Evolutionary conservation across 1,140 invertebrate species (phyloP).

Genomic region (Lysiphlebus fabarum): DNA sequence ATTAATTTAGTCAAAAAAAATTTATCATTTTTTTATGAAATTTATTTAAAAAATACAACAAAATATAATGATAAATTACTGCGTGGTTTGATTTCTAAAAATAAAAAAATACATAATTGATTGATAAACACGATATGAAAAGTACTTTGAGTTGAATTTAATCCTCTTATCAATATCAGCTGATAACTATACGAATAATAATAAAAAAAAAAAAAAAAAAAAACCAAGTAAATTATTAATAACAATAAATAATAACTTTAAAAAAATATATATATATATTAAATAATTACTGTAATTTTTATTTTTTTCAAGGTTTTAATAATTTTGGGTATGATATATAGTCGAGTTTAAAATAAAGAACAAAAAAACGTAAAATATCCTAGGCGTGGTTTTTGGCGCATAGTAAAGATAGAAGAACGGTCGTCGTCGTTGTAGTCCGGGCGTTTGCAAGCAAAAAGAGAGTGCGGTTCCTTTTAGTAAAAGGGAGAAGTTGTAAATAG

Average conservation of each 20-base stretch:
- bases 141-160: slow-evolving; percentile 2
- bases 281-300: no score
- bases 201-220: no score
- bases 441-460: slow-evolving; percentile 1
- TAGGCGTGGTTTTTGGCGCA: slow-evolving; percentile 1
- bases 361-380: not conserved
- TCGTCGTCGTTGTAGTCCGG: slow-evolving; percentile 10
- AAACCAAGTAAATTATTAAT: no score
- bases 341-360: not conserved
- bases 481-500: slow-evolving; percentile 3
- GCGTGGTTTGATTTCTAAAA: slow-evolving; percentile 12
- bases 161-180: slow-evolving; percentile 9
- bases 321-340: no score
- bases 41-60: slow-evolving; percentile 4
- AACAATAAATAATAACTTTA: no score
- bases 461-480: slow-evolving; percentile 12
- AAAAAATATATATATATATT: no score
- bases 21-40: not conserved
- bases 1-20: not conserved
- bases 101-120: slow-evolving; percentile 5
- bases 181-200: no score
- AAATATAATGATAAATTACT: slow-evolving; percentile 5
- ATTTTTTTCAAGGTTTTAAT: no score
- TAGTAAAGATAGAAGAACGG: slow-evolving; percentile 9
- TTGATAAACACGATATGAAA: not conserved